A percentile compares a stretch with the other conserved stretches of the same genome.
Conservation (phyloP, 2,888 invertebrate species). For the Noctuana brunneofusca region DNA sequence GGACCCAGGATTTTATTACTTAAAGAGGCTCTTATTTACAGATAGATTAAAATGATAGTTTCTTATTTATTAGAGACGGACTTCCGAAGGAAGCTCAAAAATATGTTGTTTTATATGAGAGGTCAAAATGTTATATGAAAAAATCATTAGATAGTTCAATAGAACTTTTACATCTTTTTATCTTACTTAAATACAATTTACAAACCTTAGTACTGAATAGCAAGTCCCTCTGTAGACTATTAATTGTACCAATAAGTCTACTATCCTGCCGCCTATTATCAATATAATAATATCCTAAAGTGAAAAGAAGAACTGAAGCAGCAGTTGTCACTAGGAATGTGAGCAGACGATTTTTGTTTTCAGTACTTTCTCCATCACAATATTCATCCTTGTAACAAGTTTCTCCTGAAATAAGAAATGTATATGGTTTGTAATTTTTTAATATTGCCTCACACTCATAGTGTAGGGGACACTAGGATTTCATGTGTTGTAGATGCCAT, state of each 20-base stretch:
- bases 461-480: no score
- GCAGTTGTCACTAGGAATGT: conserved; percentile 86
- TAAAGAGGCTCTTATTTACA: no score
- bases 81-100: no score
- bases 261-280: conserved; percentile 89
- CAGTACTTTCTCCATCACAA: conserved; percentile 64
- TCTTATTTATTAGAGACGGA: no score
- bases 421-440: neutral
- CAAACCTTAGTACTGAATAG: conserved; percentile 79
- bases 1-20: no score
- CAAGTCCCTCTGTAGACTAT: conserved; percentile 75
- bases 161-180: no score
- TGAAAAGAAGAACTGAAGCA: conserved; percentile 87
- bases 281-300: conserved; percentile 89
- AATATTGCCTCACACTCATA: no score
- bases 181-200: neutral
- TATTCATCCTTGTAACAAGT: conserved; percentile 70
- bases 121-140: no score
- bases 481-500: no score
- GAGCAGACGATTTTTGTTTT: conserved; percentile 73
- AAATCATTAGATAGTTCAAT: no score
- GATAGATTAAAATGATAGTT: no score
- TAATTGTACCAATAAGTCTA: conserved; percentile 85
- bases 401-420: conserved; percentile 51
- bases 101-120: no score